Evolutionary conservation across 2,113 vertebrate genomes (phyloP).

Genomic region (Elachura formosa): DNA sequence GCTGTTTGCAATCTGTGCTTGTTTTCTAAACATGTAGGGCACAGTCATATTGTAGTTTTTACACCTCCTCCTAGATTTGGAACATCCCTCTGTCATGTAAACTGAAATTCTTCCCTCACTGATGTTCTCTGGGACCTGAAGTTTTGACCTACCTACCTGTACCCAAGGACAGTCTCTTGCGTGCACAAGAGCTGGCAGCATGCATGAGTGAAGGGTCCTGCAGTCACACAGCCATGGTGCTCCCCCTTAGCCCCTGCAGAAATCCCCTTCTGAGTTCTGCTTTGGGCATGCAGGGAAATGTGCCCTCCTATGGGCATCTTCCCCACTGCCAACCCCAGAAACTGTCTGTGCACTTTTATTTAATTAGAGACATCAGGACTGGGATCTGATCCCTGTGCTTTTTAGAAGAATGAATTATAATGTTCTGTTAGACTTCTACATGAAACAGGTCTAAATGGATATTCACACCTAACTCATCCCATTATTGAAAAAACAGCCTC

Average conservation of each 20-base stretch:
- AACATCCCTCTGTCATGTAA: not conserved
- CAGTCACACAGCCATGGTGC: not conserved
- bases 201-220: rapidly evolving
- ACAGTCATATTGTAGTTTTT: not conserved
- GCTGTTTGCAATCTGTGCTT: not conserved
- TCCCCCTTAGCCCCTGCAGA: not conserved
- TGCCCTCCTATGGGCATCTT: not conserved
- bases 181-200: not conserved
- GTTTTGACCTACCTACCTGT: not conserved
- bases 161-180: not conserved
- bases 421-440: not conserved
- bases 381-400: not conserved
- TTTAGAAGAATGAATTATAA: not conserved
- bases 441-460: not conserved
- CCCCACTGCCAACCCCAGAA: not conserved
- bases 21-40: not conserved
- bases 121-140: not conserved
- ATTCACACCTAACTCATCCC: not conserved
- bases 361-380: not conserved
- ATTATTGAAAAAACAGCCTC: not conserved
- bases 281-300: not conserved
- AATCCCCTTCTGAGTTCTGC: not conserved
- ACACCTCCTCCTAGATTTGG: rapidly evolving
- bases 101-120: not conserved
- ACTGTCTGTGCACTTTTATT: not conserved